Base-by-base conservation (phyloP, 2,888 invertebrate species). In the Drosophila multiciliata region DNA sequence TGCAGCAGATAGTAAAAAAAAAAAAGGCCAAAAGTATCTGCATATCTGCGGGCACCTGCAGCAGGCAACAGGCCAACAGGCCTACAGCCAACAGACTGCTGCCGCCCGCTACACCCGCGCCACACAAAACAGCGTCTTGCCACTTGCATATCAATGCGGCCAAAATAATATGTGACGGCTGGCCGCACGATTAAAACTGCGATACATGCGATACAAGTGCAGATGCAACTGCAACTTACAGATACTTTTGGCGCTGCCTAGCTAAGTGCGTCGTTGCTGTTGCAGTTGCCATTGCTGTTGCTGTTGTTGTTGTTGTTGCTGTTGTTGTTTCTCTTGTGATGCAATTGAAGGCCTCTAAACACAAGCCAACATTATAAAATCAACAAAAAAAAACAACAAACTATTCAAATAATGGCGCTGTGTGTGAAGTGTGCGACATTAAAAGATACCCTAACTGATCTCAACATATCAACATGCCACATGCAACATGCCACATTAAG, bases 101-200 rank as follows among this genome's bases (percentile, higher is more conserved):
- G 26, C 55, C 32, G 42, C 23, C 48, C 33, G 23, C 57, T 23
- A 7, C 58, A 29, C 20, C 45, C 40, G 2, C 40, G 20, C 63
- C 33, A 45, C 45, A 26, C 69, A 65, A 62, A 65, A 62, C 75
- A 20, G 38, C 55, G 80, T 82, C 80, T 81, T 78, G 84, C 84
- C 82, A 83, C 82, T 83, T 83, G 83, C 84, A 85, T 85, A 83
- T 83, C 85, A 85, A 83, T 85, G 83, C 71, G 81, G 79, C 83
- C 84, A 83, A 83, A 84, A 84, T 78, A 84, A 83, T 84, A 84
- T 83, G 83, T 83, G 85, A 83, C 83, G 81, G 70, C 83, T 80
- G 63, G 77, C 71, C 78, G 83, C 83, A 83, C 83, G 85, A 83
- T 84, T 85, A 85, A 73, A 72, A 70, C 70, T 70, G 70, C 69